These are phyloP conservation scores for Grammomys dolichurus DNA, from an alignment of 2,113 vertebrate genomes.

Conservation along the genomic window DNA sequence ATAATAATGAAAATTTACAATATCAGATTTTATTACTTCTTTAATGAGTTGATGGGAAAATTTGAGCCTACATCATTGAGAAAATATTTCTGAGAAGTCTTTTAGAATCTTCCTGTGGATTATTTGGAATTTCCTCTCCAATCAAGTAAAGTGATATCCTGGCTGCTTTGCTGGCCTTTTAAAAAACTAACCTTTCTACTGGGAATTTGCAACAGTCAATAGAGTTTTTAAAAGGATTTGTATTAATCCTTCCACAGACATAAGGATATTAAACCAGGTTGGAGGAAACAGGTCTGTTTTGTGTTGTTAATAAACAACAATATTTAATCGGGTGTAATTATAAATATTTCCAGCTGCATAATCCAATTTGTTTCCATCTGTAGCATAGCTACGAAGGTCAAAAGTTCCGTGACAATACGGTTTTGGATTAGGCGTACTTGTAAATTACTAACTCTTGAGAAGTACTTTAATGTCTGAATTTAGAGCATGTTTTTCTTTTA, in stretches of 20 bases:
- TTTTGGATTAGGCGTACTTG: slow-evolving; percentile 19
- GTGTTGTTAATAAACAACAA: slow-evolving; percentile 12
- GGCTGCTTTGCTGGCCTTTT: not conserved
- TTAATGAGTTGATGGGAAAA: not conserved
- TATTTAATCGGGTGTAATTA: not conserved
- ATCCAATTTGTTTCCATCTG: slow-evolving; percentile 56
- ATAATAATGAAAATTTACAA: not conserved
- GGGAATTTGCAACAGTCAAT: slow-evolving; percentile 18
- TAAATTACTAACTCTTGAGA: slow-evolving; percentile 7
- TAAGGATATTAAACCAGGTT: slow-evolving; percentile 51
- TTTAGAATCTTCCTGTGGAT: not conserved
- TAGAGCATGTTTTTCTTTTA: not conserved
- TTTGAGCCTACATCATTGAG: not conserved
- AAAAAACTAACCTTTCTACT: slow-evolving; percentile 22
- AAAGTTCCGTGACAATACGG: not conserved
- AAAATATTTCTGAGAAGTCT: not conserved
- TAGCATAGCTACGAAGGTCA: slow-evolving; percentile 43
- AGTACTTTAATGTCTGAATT: not conserved
- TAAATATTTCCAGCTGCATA: slow-evolving; percentile 23
- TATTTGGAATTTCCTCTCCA: not conserved
- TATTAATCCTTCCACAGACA: slow-evolving; percentile 25
- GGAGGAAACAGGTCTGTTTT: slow-evolving; percentile 46
- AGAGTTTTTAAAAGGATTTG: slow-evolving; percentile 35
- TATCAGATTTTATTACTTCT: not conserved
- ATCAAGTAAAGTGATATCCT: not conserved